A percentile compares a stretch with the other conserved stretches of the same genome.
These are phyloP conservation scores for Lithophane semibrunnea DNA, from an alignment of 2,888 invertebrate genomes.

Conservation along the genomic window DNA sequence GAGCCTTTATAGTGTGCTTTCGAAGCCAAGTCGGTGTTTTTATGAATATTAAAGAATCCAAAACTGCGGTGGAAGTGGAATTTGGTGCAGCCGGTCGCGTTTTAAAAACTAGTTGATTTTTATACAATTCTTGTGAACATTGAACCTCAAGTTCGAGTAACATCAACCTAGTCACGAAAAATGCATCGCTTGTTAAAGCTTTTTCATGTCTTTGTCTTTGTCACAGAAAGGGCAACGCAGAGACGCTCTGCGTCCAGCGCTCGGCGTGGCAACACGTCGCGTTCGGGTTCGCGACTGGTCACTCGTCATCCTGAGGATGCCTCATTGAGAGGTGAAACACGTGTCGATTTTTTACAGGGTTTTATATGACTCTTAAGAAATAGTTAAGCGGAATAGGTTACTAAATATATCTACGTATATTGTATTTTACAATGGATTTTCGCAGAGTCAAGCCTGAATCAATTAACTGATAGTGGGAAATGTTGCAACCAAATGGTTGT, in stretches of 20 bases:
- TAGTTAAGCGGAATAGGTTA: too few species aligned
- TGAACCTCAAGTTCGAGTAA: not conserved
- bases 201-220: not conserved
- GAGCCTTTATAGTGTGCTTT: constrained; percentile 29
- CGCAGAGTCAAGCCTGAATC: too few species aligned
- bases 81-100: constrained; percentile 5
- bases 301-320: too few species aligned
- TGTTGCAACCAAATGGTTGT: not conserved
- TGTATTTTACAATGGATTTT: too few species aligned
- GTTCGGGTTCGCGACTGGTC: too few species aligned
- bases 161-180: not conserved
- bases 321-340: too few species aligned
- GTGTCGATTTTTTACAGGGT: too few species aligned
- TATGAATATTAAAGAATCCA: constrained; percentile 47
- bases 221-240: not conserved
- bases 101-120: constrained; percentile 20
- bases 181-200: not conserved
- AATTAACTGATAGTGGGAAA: not conserved
- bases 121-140: not conserved
- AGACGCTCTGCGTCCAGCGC: too few species aligned
- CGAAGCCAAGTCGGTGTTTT: constrained; percentile 44
- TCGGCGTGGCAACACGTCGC: too few species aligned
- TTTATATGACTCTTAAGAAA: too few species aligned
- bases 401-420: too few species aligned
- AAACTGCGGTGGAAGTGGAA: constrained; percentile 24